Percentiles rank a stretch among this genome's conserved stretches.
Conservation (phyloP, 2,888 invertebrate genomes). For the Drosophila demipolita region DNA sequence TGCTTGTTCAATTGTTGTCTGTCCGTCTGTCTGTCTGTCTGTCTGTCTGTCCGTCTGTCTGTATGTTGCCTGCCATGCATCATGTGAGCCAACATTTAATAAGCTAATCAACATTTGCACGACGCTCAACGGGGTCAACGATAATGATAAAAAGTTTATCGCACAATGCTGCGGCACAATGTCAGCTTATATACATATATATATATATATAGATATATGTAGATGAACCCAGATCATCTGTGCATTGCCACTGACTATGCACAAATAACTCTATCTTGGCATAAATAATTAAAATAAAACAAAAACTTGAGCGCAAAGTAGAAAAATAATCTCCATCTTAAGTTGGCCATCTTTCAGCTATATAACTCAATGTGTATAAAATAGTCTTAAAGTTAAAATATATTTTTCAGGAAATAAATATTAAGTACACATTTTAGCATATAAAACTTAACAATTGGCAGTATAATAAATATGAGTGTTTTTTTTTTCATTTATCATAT, state of each 20-base stretch:
- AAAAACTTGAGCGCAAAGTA: background rate
- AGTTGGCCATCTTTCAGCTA: background rate
- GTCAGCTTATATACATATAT: background rate
- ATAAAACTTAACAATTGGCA: background rate
- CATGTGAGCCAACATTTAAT: slow-evolving; percentile 7
- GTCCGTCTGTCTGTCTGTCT: background rate
- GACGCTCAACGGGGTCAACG: slow-evolving; percentile 29
- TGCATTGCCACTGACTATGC: slow-evolving; percentile 8
- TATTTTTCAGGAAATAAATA: background rate
- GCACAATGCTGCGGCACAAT: slow-evolving; percentile 15
- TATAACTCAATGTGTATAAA: no score
- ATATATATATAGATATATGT: no score
- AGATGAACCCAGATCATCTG: background rate
- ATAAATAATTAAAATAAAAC: no score
- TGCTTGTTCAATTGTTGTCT: background rate
- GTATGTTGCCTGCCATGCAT: background rate
- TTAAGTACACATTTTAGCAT: no score
- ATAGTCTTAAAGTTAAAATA: background rate
- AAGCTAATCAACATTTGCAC: slow-evolving; percentile 20
- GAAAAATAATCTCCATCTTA: background rate
- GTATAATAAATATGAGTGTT: background rate
- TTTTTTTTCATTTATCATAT: background rate
- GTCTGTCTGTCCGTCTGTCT: background rate
- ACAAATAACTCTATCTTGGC: background rate
- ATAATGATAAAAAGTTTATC: slow-evolving; percentile 4